phyloP scores from a whole-genome alignment of 2,888 invertebrate genomes.

The Altica lythri region DNA sequence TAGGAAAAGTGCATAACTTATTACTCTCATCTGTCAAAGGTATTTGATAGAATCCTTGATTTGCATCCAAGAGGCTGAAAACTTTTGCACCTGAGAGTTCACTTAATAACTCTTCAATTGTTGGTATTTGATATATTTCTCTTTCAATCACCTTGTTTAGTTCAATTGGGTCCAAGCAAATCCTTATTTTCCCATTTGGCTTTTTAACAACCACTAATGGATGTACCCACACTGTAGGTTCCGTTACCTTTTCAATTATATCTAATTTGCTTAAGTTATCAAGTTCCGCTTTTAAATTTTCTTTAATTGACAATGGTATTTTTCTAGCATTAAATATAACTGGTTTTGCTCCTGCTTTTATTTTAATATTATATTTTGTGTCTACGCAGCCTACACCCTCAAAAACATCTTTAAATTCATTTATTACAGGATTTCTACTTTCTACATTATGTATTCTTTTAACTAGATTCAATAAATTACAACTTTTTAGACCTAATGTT shows the following conservation, averaged over 20 bases:
- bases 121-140: slow-evolving; percentile 31
- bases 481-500: too few relatives aligned
- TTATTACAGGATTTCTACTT: too few relatives aligned
- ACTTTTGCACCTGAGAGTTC: slow-evolving; percentile 20
- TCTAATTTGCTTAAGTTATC: slow-evolving; percentile 27
- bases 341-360: slow-evolving; percentile 24
- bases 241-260: slow-evolving; percentile 34
- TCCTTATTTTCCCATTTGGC: slow-evolving; percentile 27
- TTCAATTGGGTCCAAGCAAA: slow-evolving; percentile 31
- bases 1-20: too few relatives aligned
- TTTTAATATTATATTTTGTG: too few relatives aligned
- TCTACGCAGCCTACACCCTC: too few relatives aligned
- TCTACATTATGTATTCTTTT: too few relatives aligned
- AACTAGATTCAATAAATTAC: too few relatives aligned
- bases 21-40: too few relatives aligned
- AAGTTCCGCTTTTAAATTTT: slow-evolving; percentile 13
- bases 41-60: not conserved
- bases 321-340: slow-evolving; percentile 29
- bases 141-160: slow-evolving; percentile 33
- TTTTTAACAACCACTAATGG: slow-evolving; percentile 33
- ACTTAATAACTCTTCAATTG: slow-evolving; percentile 31
- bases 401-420: too few relatives aligned
- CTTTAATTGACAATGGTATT: not conserved
- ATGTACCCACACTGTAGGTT: slow-evolving; percentile 37
- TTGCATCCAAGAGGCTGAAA: not conserved